These are phyloP conservation scores for Corythaixoides concolor DNA, from an alignment of 2,113 vertebrate species.

Conservation along the genomic window DNA sequence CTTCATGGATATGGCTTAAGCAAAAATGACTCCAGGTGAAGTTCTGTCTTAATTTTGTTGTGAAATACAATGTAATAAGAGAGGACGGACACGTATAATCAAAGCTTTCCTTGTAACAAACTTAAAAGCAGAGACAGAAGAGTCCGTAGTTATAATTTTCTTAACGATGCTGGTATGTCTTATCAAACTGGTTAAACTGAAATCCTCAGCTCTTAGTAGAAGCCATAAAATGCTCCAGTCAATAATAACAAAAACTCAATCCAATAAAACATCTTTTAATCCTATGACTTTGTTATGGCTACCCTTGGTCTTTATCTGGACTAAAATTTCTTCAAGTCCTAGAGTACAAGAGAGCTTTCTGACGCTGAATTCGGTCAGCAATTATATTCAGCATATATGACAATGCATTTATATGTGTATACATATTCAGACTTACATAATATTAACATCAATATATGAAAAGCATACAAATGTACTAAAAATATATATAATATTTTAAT, in stretches of 20 bases:
- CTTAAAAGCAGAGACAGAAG: background rate
- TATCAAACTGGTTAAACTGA: background rate
- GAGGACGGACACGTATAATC: background rate
- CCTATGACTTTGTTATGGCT: background rate
- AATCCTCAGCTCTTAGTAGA: background rate
- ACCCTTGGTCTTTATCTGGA: background rate
- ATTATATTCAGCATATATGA: background rate
- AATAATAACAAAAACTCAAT: background rate
- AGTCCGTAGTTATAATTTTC: background rate
- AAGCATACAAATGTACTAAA: background rate
- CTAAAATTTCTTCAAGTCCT: background rate
- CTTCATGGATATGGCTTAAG: background rate
- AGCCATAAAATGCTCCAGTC: background rate
- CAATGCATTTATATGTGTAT: background rate
- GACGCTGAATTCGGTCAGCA: background rate
- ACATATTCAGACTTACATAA: background rate
- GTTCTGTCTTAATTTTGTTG: background rate
- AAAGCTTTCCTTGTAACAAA: background rate
- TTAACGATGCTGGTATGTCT: background rate
- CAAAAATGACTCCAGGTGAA: background rate
- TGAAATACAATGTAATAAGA: background rate
- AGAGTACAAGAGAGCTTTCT: background rate
- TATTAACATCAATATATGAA: background rate
- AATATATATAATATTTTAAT: background rate
- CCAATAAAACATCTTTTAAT: background rate